These are phyloP conservation scores for Amorpha juglandis DNA, from an alignment of 2,888 invertebrate genomes.

Conservation along the genomic window DNA sequence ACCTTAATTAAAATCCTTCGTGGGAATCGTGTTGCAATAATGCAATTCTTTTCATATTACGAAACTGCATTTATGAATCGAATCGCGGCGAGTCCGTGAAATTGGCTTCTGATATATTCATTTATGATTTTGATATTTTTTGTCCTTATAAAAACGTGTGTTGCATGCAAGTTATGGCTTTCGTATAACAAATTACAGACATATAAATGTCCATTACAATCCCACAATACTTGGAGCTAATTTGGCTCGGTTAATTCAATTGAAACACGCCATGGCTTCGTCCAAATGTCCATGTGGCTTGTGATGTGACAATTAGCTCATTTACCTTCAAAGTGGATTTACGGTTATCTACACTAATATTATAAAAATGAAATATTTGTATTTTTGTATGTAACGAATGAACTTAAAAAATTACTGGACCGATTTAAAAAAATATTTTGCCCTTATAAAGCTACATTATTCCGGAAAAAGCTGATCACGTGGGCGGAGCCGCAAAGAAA, in stretches of 20 bases:
- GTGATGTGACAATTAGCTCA: not conserved
- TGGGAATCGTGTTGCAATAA: slow-evolving; percentile 19
- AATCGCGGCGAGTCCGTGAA: slow-evolving; percentile 8
- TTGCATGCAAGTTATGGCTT: not conserved
- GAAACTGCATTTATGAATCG: slow-evolving; percentile 13
- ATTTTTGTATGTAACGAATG: no score
- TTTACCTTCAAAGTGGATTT: not conserved
- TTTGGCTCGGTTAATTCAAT: slow-evolving; percentile 39
- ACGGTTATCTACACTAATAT: no score
- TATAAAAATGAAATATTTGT: no score
- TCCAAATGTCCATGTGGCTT: not conserved
- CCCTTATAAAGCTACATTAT: no score
- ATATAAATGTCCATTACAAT: slow-evolving; percentile 7
- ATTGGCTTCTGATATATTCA: slow-evolving; percentile 14
- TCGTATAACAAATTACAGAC: not conserved
- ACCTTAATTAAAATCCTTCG: slow-evolving; percentile 19
- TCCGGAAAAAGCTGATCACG: no score
- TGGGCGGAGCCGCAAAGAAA: no score
- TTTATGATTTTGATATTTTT: slow-evolving; percentile 7
- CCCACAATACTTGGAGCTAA: slow-evolving; percentile 8
- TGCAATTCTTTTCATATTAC: slow-evolving; percentile 22
- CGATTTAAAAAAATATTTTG: no score
- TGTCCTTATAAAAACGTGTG: slow-evolving; percentile 9
- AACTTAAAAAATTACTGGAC: no score
- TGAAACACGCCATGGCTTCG: slow-evolving; percentile 39